Conservation (phyloP, 2,888 invertebrate species). For the Microdon myrmicae region DNA sequence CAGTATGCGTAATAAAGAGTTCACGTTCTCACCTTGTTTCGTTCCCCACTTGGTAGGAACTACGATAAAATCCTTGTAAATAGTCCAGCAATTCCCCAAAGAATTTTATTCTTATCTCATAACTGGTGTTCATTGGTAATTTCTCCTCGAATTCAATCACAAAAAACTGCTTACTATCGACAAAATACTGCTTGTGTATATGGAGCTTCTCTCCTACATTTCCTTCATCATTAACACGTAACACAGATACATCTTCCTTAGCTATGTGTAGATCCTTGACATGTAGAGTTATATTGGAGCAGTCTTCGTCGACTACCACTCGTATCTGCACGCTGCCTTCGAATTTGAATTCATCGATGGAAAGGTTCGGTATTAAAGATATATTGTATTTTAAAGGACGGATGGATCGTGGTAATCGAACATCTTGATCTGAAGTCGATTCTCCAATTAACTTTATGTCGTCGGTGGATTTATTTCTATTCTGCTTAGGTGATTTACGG, state of each 20-base stretch:
- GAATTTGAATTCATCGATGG: constrained; percentile 82
- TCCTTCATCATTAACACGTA: constrained; percentile 47
- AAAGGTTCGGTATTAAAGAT: constrained; percentile 77
- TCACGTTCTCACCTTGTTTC: constrained; percentile 71
- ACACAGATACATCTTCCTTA: constrained; percentile 69
- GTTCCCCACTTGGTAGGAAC: constrained; percentile 78
- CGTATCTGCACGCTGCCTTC: constrained; percentile 76
- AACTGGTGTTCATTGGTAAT: constrained; percentile 72
- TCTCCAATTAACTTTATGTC: constrained; percentile 51
- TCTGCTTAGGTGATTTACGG: constrained; percentile 53
- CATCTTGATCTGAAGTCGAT: constrained; percentile 68
- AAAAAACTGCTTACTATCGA: constrained; percentile 76
- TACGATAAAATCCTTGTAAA: constrained; percentile 84
- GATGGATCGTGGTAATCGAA: constrained; percentile 76
- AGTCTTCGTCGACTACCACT: constrained; percentile 71
- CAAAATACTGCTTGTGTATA: constrained; percentile 69
- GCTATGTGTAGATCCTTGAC: constrained; percentile 76
- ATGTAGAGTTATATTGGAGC: constrained; percentile 78
- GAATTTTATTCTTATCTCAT: constrained; percentile 77
- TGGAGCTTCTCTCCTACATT: constrained; percentile 47
- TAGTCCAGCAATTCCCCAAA: constrained; percentile 79
- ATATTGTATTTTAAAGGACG: constrained; percentile 77
- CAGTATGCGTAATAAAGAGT: too few species aligned
- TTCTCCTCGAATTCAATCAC: constrained; percentile 72
- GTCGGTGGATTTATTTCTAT: constrained; percentile 33